These are phyloP conservation scores for Acipenser ruthenus DNA, from an alignment of 2,797 vertebrate genomes.

Conservation along the genomic window DNA sequence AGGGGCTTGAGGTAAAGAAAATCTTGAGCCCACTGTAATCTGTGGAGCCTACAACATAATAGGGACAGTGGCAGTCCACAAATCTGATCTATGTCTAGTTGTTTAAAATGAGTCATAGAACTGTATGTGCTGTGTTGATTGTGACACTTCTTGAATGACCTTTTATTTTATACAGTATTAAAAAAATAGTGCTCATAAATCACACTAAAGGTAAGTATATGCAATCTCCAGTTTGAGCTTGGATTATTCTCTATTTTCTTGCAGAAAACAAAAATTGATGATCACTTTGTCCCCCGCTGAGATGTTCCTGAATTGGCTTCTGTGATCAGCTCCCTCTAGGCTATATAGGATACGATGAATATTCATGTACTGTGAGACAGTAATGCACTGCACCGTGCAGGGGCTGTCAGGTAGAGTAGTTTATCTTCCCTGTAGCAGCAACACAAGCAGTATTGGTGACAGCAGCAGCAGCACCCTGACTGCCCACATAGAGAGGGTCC, in stretches of 20 bases:
- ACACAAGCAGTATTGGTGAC: slow-evolving; percentile 61
- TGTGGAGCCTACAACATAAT: neutral
- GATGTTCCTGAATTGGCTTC: slow-evolving; percentile 26
- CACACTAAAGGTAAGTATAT: neutral
- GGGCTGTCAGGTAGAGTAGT: slow-evolving; percentile 75
- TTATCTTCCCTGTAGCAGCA: slow-evolving; percentile 70
- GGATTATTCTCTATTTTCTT: neutral
- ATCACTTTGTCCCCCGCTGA: slow-evolving; percentile 9
- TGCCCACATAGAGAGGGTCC: slow-evolving; percentile 88
- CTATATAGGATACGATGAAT: slow-evolving; percentile 28
- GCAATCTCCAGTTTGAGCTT: slow-evolving; percentile 3
- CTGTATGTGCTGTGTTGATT: neutral
- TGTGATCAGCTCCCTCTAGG: slow-evolving; percentile 29
- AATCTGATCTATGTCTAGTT: neutral
- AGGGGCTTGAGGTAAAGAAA: neutral
- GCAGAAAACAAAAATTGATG: slow-evolving; percentile 1
- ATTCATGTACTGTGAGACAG: slow-evolving; percentile 27
- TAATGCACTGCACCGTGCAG: slow-evolving; percentile 6
- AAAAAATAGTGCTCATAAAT: neutral
- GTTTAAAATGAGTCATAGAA: neutral
- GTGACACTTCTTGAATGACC: neutral
- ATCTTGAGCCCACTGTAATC: neutral
- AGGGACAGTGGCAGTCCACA: neutral
- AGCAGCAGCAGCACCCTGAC: slow-evolving; percentile 58
- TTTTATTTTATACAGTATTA: slow-evolving; percentile 2